Conservation (phyloP, 2,797 vertebrate species). For the Poecilia gillii region DNA sequence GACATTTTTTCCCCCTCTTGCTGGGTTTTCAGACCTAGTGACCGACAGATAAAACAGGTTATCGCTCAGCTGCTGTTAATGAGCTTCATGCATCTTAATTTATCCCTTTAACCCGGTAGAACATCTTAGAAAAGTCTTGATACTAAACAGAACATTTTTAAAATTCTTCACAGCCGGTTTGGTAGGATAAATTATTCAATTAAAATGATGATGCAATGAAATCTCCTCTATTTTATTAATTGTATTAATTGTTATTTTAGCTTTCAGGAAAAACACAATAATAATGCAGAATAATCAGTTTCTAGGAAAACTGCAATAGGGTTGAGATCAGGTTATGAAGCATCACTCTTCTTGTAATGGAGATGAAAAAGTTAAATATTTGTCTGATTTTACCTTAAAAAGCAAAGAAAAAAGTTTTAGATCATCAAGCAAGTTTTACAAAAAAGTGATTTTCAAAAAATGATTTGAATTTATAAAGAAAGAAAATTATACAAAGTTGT, state of each 20-base stretch:
- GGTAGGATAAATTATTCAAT: background rate
- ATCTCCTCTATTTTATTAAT: background rate
- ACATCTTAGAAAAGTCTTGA: background rate
- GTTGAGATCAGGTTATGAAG: background rate
- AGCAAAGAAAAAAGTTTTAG: background rate
- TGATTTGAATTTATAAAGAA: background rate
- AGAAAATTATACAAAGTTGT: background rate
- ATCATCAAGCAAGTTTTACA: background rate
- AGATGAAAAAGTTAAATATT: background rate
- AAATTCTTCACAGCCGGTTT: background rate
- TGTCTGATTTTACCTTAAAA: background rate
- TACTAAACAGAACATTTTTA: constrained; percentile 1
- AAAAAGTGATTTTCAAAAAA: background rate
- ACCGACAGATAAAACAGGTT: constrained; percentile 27
- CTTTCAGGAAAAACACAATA: background rate
- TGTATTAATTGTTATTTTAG: background rate
- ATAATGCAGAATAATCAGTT: background rate
- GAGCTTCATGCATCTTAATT: constrained; percentile 10
- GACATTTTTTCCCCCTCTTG: background rate
- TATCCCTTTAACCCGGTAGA: constrained; percentile 23
- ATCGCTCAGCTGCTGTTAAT: constrained; percentile 25
- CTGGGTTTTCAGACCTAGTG: constrained; percentile 15
- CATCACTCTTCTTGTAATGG: background rate
- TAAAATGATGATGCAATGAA: background rate
- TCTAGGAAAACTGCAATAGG: background rate